Conservation (phyloP, 2,888 invertebrate species). For the Aleiodes alternator region DNA sequence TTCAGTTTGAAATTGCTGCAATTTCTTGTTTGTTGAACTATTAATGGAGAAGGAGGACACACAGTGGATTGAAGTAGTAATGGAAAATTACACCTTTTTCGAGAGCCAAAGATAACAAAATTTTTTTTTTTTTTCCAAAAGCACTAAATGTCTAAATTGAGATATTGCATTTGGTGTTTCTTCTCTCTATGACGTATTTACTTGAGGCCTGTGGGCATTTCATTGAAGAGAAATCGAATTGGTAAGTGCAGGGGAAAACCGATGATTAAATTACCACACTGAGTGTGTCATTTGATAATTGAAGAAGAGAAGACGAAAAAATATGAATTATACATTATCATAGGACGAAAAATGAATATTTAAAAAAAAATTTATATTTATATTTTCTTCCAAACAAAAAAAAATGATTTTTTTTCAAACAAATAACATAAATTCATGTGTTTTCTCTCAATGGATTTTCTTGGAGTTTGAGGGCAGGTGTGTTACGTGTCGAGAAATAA, state of each 20-base stretch:
- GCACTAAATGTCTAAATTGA: too few relatives aligned
- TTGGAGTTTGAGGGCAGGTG: conserved; percentile 1
- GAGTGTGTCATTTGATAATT: conserved; percentile 1
- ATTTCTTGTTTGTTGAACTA: neutral
- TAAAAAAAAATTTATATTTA: too few relatives aligned
- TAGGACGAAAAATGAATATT: neutral
- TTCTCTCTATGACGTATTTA: too few relatives aligned
- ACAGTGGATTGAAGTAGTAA: neutral
- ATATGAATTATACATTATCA: neutral
- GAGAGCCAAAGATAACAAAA: neutral
- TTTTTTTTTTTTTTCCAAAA: neutral
- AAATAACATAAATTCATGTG: neutral
- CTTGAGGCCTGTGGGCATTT: neutral
- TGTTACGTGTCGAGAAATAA: conserved; percentile 8
- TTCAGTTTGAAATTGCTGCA: too few relatives aligned
- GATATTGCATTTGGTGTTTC: too few relatives aligned
- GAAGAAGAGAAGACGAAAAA: neutral
- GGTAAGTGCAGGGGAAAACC: neutral
- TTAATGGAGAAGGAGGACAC: neutral
- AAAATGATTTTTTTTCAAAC: too few relatives aligned
- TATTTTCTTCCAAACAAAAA: too few relatives aligned
- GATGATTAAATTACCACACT: neutral
- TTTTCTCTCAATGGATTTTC: neutral
- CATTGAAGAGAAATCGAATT: neutral
- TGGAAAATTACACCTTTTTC: neutral